A percentile compares a stretch with the other conserved stretches of the same genome.
Evolutionary conservation across 2,888 invertebrate species (phyloP).

Genomic region (Lapara coniferarum): DNA sequence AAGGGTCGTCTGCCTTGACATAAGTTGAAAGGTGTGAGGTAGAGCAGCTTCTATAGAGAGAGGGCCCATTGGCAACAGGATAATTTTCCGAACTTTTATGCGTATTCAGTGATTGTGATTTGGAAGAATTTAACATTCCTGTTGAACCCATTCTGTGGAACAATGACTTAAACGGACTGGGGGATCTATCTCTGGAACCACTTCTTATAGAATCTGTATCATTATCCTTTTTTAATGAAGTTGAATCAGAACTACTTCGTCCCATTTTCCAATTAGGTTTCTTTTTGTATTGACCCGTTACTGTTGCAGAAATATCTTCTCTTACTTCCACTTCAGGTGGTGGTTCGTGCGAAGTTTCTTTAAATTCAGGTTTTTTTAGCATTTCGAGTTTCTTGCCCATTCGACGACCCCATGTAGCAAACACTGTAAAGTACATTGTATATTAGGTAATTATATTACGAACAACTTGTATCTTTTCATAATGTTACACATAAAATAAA

Average conservation of each 20-base stretch:
- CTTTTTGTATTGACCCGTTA: slow-evolving; percentile 79
- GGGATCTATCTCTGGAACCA: slow-evolving; percentile 81
- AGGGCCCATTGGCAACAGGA: slow-evolving; percentile 72
- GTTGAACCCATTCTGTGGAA: slow-evolving; percentile 91
- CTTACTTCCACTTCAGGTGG: slow-evolving; percentile 57
- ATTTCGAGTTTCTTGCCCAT: slow-evolving; percentile 91
- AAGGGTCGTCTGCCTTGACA: slow-evolving; percentile 90
- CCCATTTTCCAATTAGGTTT: slow-evolving; percentile 85
- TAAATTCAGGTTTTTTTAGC: slow-evolving; percentile 86
- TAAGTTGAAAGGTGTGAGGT: slow-evolving; percentile 90
- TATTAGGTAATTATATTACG: background rate
- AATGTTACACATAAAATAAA: too few species aligned
- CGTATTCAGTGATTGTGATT: slow-evolving; percentile 73
- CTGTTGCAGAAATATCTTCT: slow-evolving; percentile 61
- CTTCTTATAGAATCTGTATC: slow-evolving; percentile 78
- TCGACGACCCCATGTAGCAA: slow-evolving; percentile 89
- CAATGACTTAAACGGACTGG: slow-evolving; percentile 88
- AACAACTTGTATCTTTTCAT: background rate
- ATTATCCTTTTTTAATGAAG: slow-evolving; percentile 72
- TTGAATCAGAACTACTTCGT: slow-evolving; percentile 78
- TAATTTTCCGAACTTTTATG: slow-evolving; percentile 67
- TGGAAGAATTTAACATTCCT: slow-evolving; percentile 87
- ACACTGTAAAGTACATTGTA: slow-evolving; percentile 74
- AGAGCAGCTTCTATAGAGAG: slow-evolving; percentile 89
- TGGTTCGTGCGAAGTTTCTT: slow-evolving; percentile 77